Evolutionary conservation across 2,797 vertebrate species (phyloP).

Genomic region (Austrolebias charrua): DNA sequence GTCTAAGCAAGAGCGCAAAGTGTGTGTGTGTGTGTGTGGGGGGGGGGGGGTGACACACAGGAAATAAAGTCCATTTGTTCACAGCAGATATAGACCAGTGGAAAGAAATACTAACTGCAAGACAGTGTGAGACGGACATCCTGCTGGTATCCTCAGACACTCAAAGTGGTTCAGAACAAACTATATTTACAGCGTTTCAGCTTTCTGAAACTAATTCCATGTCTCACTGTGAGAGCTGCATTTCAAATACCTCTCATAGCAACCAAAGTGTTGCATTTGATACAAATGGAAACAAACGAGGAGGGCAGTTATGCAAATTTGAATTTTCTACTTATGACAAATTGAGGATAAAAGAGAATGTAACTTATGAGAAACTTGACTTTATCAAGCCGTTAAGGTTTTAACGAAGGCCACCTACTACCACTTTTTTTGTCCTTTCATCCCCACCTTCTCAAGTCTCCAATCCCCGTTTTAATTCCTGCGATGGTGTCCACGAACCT

Average conservation of each 20-base stretch:
- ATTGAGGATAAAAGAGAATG: constrained; percentile 8
- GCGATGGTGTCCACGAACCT: constrained; percentile 37
- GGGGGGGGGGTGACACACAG: background rate
- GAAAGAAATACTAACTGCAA: constrained; percentile 30
- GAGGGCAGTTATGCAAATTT: constrained; percentile 7
- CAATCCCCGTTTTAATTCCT: constrained; percentile 32
- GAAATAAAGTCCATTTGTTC: constrained; percentile 52
- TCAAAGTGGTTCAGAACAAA: constrained; percentile 39
- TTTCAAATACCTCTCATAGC: constrained; percentile 5
- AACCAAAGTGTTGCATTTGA: background rate
- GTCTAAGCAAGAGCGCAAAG: constrained; percentile 54
- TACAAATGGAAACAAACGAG: background rate
- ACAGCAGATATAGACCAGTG: constrained; percentile 28
- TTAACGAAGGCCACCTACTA: constrained; percentile 30
- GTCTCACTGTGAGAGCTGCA: constrained; percentile 16
- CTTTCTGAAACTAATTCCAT: constrained; percentile 27
- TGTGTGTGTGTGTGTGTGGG: constrained; percentile 1
- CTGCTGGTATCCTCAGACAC: constrained; percentile 34
- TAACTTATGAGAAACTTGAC: constrained; percentile 1
- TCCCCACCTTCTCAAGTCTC: constrained; percentile 30
- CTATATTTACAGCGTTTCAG: constrained; percentile 35
- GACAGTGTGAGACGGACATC: constrained; percentile 32
- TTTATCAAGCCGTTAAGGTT: constrained; percentile 1
- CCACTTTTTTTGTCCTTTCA: constrained; percentile 26
- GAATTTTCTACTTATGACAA: constrained; percentile 5